Evolutionary conservation across 64 coral and sea anemone species (phyloP), one percentile per base, ranked within the genome.

Genomic region (Acropora tenuis): DNA sequence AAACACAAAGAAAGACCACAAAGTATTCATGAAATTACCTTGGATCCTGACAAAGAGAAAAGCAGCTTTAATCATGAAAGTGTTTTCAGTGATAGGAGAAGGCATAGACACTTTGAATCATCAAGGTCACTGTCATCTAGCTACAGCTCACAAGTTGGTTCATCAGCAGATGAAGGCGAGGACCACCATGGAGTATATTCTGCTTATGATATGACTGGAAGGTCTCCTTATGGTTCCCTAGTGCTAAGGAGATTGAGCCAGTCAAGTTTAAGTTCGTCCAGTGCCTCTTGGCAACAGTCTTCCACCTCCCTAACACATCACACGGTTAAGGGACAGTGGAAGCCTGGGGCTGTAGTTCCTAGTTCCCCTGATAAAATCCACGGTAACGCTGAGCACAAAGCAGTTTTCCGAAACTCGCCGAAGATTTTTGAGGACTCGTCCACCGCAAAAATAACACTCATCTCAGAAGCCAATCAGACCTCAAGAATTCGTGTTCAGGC

Each of bases 261-360:
- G 84, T 97, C 95, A 94, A 97, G 95, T 94, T 92, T 97, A 30
- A 97, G 95, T 65, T 97, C 95, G 5, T 97, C 95, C 47, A 97
- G 87, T 74, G 83, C 95, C 9, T 97, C 95, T n/a, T 97, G 92
- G 92, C 92, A 92, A 92, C 94, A 97, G 18, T 92, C 90, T 41
- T 80, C 81, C 41, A 82, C 77, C 47, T 93, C 94, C 2, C 68
- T 92, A 41, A 86, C 83, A 4, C 74, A 91, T 59, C 91, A 94
- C 60, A 90, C 87, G 30, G 84, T 93, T 3, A 94, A 50, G 46
- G 91, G 86, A 52, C 82, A 85, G 17, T 69, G 17, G 65, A 65
- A 46, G 47, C 30, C 63, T 85, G 82, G 82, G 82, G 48, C 82
- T 1, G 9, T 71, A 48, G 16, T 44, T 30, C 30, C 82, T 47